Base-by-base conservation (phyloP, 1,140 invertebrate genomes). In the Papilio helenus region DNA sequence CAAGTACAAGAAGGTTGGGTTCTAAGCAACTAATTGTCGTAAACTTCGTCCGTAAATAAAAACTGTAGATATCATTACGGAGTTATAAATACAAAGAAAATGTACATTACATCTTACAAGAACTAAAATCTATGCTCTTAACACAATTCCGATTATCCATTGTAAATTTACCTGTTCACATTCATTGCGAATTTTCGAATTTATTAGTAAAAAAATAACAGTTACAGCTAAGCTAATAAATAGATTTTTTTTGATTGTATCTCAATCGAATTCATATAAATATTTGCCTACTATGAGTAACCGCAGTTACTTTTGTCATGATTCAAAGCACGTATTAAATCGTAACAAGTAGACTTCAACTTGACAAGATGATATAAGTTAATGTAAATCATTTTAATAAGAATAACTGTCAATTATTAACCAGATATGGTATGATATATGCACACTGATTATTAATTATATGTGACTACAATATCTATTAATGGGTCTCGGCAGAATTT, bases 1-100 rank as follows among this genome's bases (percentile, higher is more conserved):
- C 68, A 79, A 55, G 61, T 72, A 68, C 78, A 29, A 49, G 39
- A 20, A 34, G 44, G 16, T 55, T 72, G 65, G 44, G 46, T 34
- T 10, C 49, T 55, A 29, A 29, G 44, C 42, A 61, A 55, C 26
- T 29, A 29, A 16, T 26, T 55, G 51, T 55, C n/a, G 51, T 39
- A 39, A 39, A 39, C 34, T 39, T 39, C 34, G 34, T 14, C 26
- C 20, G 26, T n/a, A 12, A 68, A 39, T 39, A 39, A 39, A 39
- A 39, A 39, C 7, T 39, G 34, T 39, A 7, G 7, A 39, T 39
- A 8, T 39, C 34, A 8, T 39, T 8, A 39, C 34, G 7, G 34
- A 39, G 34, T 39, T 39, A 39, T 39, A 39, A 8, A 8, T 39
- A 8, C 0, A 34, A 34, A 34, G 34, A 34, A 34, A 34, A 34